Evolutionary conservation across 2,888 invertebrate species (phyloP), one percentile per base, ranked within the genome.

Genomic region (Calameuta idolon): DNA sequence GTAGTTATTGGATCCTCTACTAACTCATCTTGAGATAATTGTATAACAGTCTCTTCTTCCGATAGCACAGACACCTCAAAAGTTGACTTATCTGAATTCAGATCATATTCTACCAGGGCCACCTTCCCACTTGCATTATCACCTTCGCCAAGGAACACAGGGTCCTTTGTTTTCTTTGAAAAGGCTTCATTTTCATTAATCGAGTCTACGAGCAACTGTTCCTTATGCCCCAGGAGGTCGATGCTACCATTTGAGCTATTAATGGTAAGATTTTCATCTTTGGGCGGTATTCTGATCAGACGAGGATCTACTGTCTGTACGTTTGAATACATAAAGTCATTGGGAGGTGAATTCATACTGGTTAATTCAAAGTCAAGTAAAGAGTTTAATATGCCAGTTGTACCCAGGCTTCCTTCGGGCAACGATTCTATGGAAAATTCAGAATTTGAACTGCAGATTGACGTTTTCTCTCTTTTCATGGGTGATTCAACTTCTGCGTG

Each of bases 281-380:
- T 78, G 1, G 78, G 78, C 33, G 78, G 55, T 34, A 55, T 78
- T 73, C 80, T 81, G 35, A 84, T 82, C 5, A 87, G 78, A 33
- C 83, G 79, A 12, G 88, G 86, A 79, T 88, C 85, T 12, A 88
- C 83, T 69, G 85, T 82, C 35, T 85, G 83, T 9, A 84, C 81
- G 69, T 81, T 86, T 11, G 86, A 84, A 55, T 83, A 84, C 40
- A 84, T 79, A 68, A 82, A 83, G 77, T 86, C 85, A n/a, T 76
- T 85, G 2, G 82, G 81, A 23, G 83, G 79, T 1, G 81, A 85
- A 69, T 85, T 86, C 79, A 88, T 85, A 74, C 83, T 80, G 34
- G 78, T 85, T 55, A 85, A 77, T 79, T 85, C 82, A 40, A 84
- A 83, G 77, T 85, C 84, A n/a, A 85, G 77, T 73, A 84, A 79